Conservation (phyloP, 1,140 invertebrate species). For the Dryas iulia region DNA sequence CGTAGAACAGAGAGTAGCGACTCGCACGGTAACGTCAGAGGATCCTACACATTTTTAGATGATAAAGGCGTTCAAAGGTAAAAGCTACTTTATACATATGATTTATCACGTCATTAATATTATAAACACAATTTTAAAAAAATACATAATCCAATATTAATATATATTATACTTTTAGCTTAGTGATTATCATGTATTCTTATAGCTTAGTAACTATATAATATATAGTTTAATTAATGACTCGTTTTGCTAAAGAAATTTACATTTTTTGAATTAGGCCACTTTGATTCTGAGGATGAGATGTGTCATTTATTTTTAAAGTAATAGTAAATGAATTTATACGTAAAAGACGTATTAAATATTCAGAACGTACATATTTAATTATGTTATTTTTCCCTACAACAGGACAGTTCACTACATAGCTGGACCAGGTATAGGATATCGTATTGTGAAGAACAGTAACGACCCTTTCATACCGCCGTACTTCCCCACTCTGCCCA, state of each 20-base stretch:
- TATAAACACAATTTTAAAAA: too few species aligned
- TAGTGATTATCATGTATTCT: too few species aligned
- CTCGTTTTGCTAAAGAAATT: too few species aligned
- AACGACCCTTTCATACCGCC: conserved; percentile 80
- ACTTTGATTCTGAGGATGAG: too few species aligned
- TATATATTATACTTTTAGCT: too few species aligned
- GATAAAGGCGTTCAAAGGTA: conserved; percentile 86
- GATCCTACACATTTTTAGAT: conserved; percentile 88
- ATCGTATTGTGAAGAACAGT: conserved; percentile 84
- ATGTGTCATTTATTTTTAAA: too few species aligned
- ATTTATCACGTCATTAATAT: background rate
- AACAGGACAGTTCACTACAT: conserved; percentile 85
- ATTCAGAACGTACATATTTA: background rate
- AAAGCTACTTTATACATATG: background rate
- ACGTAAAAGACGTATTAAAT: too few species aligned
- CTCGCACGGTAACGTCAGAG: conserved; percentile 84
- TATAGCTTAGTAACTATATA: too few species aligned
- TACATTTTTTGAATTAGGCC: too few species aligned
- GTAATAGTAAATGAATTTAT: too few species aligned
- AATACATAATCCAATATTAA: too few species aligned
- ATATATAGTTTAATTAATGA: too few species aligned
- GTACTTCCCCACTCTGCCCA: conserved; percentile 73
- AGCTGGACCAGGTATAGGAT: conserved; percentile 87
- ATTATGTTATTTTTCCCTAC: background rate
- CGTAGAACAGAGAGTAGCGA: conserved; percentile 86